Evolutionary conservation across 2,113 vertebrate species (phyloP), one percentile per base, ranked within the genome.

Genomic region (Glaucomys volans): DNA sequence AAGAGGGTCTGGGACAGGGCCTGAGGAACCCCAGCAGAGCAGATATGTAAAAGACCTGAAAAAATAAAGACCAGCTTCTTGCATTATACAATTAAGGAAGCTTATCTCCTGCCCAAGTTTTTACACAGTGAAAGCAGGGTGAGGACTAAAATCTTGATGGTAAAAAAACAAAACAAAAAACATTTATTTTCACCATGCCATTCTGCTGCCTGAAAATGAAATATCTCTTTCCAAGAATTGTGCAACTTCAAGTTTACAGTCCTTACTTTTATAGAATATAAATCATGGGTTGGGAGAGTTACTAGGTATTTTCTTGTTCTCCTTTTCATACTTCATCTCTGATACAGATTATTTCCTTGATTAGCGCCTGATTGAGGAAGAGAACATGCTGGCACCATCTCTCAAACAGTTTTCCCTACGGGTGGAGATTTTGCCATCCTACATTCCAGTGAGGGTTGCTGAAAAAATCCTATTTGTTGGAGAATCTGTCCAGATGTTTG

Each of bases 381-480:
- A 99, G 98, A 99, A 99, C 98, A 99, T 99, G 99, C 96, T 99
- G 97, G 99, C 99, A 28, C 99, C 99, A 0, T 99, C 99, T 32
- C 99, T 99, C 12, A 99, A 99, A 98, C 99, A 99, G 98, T 99
- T 99, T 98, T 99, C 99, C 4, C 98, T 99, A 87, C 98, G 99
- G 37, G 98, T 99, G 1, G 99, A 99, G 98, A 99, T 99, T 99
- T 98, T 99, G 93, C 99, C 99, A 0, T 99, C 99, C 0, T 99
- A 99, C 98, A 99, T 99, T 87, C 99, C 99, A 90, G 98, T 99
- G 96, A 98, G 99, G 3, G 99, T 99, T 90, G 99, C 99, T 22
- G 99, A 99, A 99, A 99, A 99, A 98, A 99, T 99, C 98, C 99
- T 99, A 44, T 99, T 99, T 97, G 99, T 99, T 28, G 99, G 99